Percentiles rank a stretch among this genome's conserved stretches.
phyloP scores from a whole-genome alignment of 2,113 vertebrate species.

The Chlorocebus sabaeus region DNA sequence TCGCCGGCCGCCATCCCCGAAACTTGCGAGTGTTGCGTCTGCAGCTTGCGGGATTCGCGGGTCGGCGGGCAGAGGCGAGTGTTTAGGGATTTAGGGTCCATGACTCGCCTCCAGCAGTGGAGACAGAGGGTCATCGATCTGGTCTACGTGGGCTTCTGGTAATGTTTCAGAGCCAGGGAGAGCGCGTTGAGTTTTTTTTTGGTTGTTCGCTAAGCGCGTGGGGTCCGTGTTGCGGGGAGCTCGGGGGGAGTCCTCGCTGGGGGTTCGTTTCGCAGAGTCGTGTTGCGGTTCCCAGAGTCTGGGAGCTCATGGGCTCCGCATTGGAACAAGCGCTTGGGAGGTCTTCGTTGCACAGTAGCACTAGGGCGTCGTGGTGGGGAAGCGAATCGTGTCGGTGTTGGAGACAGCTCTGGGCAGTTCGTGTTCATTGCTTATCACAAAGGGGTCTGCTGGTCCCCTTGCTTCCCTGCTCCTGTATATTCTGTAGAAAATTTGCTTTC shows the following conservation, averaged over 20 bases:
- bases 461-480: background rate
- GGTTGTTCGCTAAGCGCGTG: background rate
- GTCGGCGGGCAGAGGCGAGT: accelerated
- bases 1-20: background rate
- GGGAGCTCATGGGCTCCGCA: background rate
- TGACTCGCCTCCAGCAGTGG: background rate
- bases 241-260: background rate
- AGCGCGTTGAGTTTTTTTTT: no score
- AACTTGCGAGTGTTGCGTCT: accelerated
- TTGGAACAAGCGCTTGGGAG: background rate
- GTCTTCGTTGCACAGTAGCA: background rate
- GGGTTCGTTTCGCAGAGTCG: background rate
- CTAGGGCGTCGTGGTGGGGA: background rate
- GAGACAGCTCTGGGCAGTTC: background rate
- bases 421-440: background rate
- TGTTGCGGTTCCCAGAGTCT: background rate
- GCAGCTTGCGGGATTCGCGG: accelerated
- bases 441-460: background rate
- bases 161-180: background rate
- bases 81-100: accelerated
- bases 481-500: background rate
- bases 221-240: background rate
- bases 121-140: background rate
- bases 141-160: background rate
- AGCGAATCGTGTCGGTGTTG: background rate